Percentiles rank a stretch among this genome's conserved stretches.
Evolutionary conservation across 2,797 vertebrate genomes (phyloP).

Genomic region (Xenops minutus): DNA sequence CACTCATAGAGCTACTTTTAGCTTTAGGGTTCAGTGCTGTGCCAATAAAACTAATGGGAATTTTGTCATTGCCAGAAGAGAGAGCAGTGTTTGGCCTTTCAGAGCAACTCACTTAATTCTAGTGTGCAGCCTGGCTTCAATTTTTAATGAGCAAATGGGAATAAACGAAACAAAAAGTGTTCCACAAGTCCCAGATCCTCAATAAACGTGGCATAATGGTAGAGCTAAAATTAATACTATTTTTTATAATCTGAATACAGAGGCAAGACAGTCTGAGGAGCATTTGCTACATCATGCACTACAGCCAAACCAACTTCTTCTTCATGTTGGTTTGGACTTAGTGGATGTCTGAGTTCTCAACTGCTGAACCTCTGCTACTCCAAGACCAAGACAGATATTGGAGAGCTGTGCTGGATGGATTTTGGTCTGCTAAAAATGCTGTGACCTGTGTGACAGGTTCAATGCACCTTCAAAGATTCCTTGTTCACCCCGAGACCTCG

Average conservation of each 20-base stretch:
- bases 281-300: neutral
- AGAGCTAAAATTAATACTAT: constrained; percentile 25
- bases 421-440: neutral
- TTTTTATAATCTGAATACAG: neutral
- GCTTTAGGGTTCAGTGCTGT: neutral
- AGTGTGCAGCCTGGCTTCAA: neutral
- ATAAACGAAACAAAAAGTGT: neutral
- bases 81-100: constrained; percentile 1
- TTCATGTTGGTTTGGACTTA: neutral
- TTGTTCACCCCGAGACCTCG: neutral
- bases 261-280: neutral
- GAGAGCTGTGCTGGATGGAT: neutral
- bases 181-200: neutral
- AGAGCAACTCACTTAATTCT: constrained; percentile 17
- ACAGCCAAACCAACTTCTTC: neutral
- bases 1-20: constrained; percentile 17
- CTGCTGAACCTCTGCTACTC: neutral
- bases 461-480: neutral
- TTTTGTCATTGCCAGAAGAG: neutral
- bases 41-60: constrained; percentile 30
- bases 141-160: constrained; percentile 59
- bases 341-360: neutral
- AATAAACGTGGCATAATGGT: neutral
- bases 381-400: neutral
- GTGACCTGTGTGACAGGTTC: neutral